These are phyloP conservation scores for Enteromius argenteus DNA, from an alignment of 2,797 vertebrate species.

Conservation along the genomic window DNA sequence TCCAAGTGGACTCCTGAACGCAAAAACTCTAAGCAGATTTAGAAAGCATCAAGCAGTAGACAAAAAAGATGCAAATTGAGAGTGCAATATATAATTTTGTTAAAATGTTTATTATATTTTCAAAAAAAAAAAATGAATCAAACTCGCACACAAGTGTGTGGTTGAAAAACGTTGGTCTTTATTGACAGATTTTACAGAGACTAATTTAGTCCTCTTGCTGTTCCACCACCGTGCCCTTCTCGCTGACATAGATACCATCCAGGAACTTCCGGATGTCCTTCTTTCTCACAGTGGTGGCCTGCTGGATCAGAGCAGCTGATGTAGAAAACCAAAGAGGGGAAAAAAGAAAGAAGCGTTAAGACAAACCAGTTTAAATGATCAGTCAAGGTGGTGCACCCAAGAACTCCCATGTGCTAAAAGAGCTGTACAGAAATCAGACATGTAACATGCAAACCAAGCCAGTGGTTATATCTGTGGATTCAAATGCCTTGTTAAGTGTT, in stretches of 20 bases:
- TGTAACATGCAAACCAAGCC: conserved; percentile 31
- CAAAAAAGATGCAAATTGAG: neutral
- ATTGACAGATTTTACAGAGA: conserved; percentile 71
- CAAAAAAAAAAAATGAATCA: neutral
- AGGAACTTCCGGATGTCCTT: conserved; percentile 75
- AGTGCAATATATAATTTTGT: neutral
- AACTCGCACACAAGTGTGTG: neutral
- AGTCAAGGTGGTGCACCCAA: conserved; percentile 9
- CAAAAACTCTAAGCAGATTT: neutral
- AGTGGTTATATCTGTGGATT: conserved; percentile 33
- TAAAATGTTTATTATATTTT: too few relatives aligned
- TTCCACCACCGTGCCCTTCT: conserved; percentile 74
- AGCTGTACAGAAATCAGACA: neutral
- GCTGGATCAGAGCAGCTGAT: conserved; percentile 71
- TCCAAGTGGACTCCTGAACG: neutral
- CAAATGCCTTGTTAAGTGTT: conserved; percentile 17
- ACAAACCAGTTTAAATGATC: neutral
- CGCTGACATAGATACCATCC: conserved; percentile 76
- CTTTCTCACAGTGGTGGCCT: conserved; percentile 69
- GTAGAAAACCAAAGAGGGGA: neutral
- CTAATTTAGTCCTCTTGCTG: conserved; percentile 62
- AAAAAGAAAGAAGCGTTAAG: neutral
- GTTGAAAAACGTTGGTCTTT: conserved; percentile 71
- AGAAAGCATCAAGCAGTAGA: neutral
- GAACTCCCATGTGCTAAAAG: neutral